Evolutionary conservation across 2,888 invertebrate genomes (phyloP).

Genomic region (Steinernema carpocapsae): DNA sequence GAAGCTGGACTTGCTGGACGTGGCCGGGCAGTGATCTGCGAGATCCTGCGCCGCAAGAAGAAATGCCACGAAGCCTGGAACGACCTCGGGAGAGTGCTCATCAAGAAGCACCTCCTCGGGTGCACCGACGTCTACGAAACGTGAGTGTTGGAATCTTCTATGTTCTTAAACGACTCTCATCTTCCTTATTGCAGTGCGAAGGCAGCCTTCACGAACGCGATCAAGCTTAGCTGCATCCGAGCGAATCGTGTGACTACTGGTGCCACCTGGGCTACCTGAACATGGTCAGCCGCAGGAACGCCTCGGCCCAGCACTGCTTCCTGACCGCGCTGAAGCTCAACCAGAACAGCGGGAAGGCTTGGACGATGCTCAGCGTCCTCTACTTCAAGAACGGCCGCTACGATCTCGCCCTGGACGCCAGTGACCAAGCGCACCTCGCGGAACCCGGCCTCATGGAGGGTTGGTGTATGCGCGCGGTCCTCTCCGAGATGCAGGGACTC

Average conservation of each 20-base stretch:
- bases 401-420: constrained; percentile 40
- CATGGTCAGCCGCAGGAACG: constrained; percentile 26
- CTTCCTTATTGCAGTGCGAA: background rate
- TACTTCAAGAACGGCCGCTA: constrained; percentile 42
- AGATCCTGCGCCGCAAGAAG: constrained; percentile 23
- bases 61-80: constrained; percentile 27
- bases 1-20: constrained; percentile 7
- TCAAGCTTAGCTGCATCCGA: constrained; percentile 6
- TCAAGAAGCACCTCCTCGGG: background rate
- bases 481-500: constrained; percentile 3
- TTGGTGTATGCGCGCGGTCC: constrained; percentile 39
- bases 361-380: constrained; percentile 42
- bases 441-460: constrained; percentile 44
- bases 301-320: constrained; percentile 43
- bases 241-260: constrained; percentile 36
- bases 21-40: constrained; percentile 8
- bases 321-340: constrained; percentile 47
- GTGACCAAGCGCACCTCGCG: constrained; percentile 44
- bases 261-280: constrained; percentile 38
- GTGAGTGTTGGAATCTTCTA: background rate
- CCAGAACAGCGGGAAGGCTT: constrained; percentile 40
- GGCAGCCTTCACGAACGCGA: constrained; percentile 5
- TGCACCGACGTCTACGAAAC: constrained; percentile 20
- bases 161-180: background rate
- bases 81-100: constrained; percentile 37